Base-by-base conservation (phyloP, 2,113 vertebrate genomes). In the Coregonus clupeaformis region DNA sequence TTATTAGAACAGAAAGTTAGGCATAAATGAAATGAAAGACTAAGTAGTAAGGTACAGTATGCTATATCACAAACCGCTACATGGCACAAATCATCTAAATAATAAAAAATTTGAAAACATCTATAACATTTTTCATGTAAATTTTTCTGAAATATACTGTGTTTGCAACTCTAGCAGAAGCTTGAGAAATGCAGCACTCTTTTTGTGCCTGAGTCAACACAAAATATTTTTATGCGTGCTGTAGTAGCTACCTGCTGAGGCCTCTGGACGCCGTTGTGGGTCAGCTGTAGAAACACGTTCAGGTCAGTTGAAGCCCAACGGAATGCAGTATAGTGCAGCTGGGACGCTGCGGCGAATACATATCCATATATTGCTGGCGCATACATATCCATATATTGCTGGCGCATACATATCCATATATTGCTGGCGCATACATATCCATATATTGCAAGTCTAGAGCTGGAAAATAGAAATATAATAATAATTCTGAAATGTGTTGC, bases 221-320 rank as follows among this genome's bases (percentile, higher is more conserved):
- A 42, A 42, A 42, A 3, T 0, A 42, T 2, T 42, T 12, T 13
- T 65, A n/a, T 4, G 18, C 29, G 20, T 32, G 13, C 55, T 68
- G 71, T 45, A 55, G 59, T 69, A 65, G 45, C 24, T 63, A 66
- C 59, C 1, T 24, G 27, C 59, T 57, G 22, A 69, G 66, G 62
- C 30, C 36, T 62, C 36, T 57, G 25, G 74, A 75, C 42, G 16
- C 65, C 45, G 55, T 67, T 68, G 64, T 27, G 14, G 80, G 66
- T 80, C 69, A 57, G 60, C 22, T 42, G 36, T 42, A 42, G 36
- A 42, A 42, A 76, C 30, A 65, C 12, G 71, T 78, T 77, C 30
- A 4, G 68, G 69, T 77, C 76, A 80, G 62, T n/a, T 25, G 73
- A 73, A 77, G 68, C 80, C 62, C 32, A 71, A 27, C 14, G 1